Evolutionary conservation across 2,113 vertebrate species (phyloP).

Genomic region (Elaphurus davidianus): DNA sequence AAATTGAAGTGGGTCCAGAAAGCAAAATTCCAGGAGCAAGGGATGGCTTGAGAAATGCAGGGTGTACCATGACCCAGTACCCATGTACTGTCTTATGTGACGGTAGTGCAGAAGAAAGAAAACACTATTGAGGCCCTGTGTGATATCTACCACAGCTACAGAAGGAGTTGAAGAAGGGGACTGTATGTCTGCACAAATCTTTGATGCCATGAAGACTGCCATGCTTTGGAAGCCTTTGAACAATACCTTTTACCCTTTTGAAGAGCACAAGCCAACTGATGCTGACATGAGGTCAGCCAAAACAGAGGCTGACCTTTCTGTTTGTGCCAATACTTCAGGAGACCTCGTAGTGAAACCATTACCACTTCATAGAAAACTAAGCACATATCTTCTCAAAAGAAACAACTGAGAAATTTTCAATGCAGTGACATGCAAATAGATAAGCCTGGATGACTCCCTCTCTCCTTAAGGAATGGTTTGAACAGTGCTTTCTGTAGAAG

Average conservation of each 20-base stretch:
- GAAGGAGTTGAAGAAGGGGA: not conserved
- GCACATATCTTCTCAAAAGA: not conserved
- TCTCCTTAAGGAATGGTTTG: not conserved
- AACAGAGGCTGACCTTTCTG: not conserved
- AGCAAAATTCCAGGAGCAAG: not conserved
- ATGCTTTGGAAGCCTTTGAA: slow-evolving; percentile 26
- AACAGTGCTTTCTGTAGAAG: slow-evolving; percentile 7
- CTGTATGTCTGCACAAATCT: not conserved
- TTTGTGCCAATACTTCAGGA: slow-evolving; percentile 6
- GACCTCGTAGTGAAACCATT: slow-evolving; percentile 9
- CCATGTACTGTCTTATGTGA: not conserved
- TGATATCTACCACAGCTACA: not conserved
- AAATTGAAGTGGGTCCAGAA: not conserved
- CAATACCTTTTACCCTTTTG: not conserved
- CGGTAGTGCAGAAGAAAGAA: not conserved
- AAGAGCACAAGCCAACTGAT: not conserved
- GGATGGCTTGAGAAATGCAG: not conserved
- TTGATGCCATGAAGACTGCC: not conserved
- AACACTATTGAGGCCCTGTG: not conserved
- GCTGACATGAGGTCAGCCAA: not conserved
- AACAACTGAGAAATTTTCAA: not conserved
- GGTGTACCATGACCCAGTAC: not conserved
- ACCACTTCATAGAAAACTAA: not conserved
- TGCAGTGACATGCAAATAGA: not conserved
- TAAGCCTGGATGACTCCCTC: not conserved